Evolutionary conservation across 2,888 invertebrate genomes (phyloP), one percentile per base, ranked within the genome.

Genomic region (Mellilla xanthometata): DNA sequence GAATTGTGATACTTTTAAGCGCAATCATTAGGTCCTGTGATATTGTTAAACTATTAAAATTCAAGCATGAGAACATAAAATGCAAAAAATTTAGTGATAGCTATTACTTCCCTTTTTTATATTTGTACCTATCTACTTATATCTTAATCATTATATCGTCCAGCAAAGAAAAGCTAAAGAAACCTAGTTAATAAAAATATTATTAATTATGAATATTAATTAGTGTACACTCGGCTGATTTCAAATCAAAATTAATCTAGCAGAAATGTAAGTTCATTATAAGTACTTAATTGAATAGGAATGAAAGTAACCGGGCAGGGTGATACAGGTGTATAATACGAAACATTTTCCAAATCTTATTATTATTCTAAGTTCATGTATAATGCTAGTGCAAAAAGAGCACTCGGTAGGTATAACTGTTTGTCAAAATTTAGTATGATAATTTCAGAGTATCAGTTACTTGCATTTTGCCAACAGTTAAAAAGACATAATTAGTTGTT

Each of bases 351-450:
- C 47, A 40, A 42, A 35, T 29, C 39, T 43, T 31, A 42, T 27
- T 15, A 42, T 46, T 44, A 47, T 31, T 46, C 43, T 56, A 47
- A 48, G 30, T 49, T 41, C 24, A 48, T 43, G 39, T 45, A 52
- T 48, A 51, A 55, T 46, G 44, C 45, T 55, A 52, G 49, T 49
- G 57, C 54, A 44, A 34, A 44, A 30, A 50, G 34, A 50, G 46
- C 48, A 52, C 42, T 36, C 46, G 38, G n/a, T n/a, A n/a, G n/a
- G n/a, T n/a, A n/a, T n/a, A n/a, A n/a, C n/a, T n/a, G n/a, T n/a
- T n/a, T n/a, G n/a, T n/a, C n/a, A n/a, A n/a, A n/a, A n/a, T n/a
- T n/a, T n/a, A n/a, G n/a, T n/a, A n/a, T n/a, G n/a, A n/a, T n/a
- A n/a, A n/a, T n/a, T n/a, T n/a, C n/a, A n/a, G n/a, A n/a, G n/a